Evolutionary conservation across 2,113 vertebrate genomes (phyloP).

Genomic region (Myrmecobius fasciatus): DNA sequence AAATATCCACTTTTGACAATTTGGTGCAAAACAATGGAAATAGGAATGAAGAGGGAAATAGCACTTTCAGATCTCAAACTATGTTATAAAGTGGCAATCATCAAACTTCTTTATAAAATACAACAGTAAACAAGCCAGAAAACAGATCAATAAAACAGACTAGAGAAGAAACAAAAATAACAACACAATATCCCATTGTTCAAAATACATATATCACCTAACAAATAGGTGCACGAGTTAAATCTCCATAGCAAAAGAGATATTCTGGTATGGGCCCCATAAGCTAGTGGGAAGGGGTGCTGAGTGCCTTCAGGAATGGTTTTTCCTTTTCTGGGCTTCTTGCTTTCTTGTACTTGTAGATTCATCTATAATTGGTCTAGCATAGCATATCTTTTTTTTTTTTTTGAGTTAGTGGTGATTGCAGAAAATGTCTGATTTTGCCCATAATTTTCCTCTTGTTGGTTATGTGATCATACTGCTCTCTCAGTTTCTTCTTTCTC

Average conservation of each 20-base stretch:
- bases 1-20: not conserved
- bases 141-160: not conserved
- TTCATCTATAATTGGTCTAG: not conserved
- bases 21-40: not conserved
- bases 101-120: not conserved
- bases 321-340: not conserved
- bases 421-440: no score
- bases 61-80: not conserved
- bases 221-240: not conserved
- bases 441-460: no score
- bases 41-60: not conserved
- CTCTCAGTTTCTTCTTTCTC: no score
- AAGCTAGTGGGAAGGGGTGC: not conserved
- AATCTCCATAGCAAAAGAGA: not conserved
- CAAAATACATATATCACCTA: not conserved
- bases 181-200: not conserved
- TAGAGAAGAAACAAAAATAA: not conserved
- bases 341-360: not conserved
- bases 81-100: not conserved
- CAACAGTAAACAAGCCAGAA: not conserved
- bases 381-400: no score
- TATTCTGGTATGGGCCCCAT: not conserved
- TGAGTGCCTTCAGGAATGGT: not conserved
- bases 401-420: no score
- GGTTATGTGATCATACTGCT: no score